Base-by-base conservation (phyloP, 2,888 invertebrate species). In the Hipparchia semele region DNA sequence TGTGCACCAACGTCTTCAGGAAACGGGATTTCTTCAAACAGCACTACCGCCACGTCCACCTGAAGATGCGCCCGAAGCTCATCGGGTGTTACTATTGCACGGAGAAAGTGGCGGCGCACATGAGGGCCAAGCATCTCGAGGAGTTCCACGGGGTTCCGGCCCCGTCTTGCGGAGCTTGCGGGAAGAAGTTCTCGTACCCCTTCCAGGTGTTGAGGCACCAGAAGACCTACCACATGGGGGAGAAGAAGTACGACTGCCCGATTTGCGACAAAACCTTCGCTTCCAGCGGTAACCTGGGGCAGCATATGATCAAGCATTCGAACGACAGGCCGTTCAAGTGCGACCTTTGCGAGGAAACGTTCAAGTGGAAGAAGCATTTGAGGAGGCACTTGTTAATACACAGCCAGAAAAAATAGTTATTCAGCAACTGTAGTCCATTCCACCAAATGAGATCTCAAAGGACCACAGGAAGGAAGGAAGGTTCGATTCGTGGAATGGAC, bases 261-360 rank as follows among this genome's bases (percentile, higher is more conserved):
- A 78, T 92, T 0, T 95, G 95, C 77, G 85, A 89, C n/a, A 94
- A 92, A 78, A 85, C 82, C 0, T 95, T 95, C 74, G 87, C 86
- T 39, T 80, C 84, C 46, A 79, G 82, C 2, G 58, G 81, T 0
- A 82, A 83, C 68, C 77, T 90, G 49, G 80, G 75, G 10, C 75
- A 80, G 46, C 84, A 84, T 45, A 75, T 79, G 53, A 66, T 77
- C 0, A 80, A 79, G 46, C 89, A 88, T 71, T 83, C 83, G 12
- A 75, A 79, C 2, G 81, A 79, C 5, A 83, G 82, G 13, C 82
- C 84, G 13, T 85, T 78, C 46, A 79, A 79, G 13, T 86, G 85
- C 58, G 75, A 80, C 5, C 68, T 77, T 6, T 86, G 85, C 39
- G 78, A 76, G 2, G 81, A 80, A 53, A 75, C 78, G 2, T 86